These are phyloP conservation scores for Pundamilia nyererei DNA, from an alignment of 2,113 vertebrate species.

Conservation along the genomic window DNA sequence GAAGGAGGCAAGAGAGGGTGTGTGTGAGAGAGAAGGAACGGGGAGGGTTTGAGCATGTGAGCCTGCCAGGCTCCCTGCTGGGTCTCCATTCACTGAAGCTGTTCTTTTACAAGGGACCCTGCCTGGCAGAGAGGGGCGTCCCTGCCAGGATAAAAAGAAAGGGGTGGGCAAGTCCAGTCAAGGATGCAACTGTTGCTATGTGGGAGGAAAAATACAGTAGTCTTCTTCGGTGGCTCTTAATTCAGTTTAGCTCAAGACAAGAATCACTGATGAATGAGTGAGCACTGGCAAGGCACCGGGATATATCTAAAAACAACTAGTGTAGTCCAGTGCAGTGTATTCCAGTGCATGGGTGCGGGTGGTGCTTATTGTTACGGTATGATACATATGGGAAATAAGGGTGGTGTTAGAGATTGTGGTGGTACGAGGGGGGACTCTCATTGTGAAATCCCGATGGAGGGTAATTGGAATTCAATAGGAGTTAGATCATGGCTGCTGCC, in stretches of 20 bases:
- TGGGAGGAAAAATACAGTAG: constrained; percentile 4
- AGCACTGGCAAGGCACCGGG: not conserved
- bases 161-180: constrained; percentile 34
- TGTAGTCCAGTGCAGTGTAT: not conserved
- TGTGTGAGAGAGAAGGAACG: constrained; percentile 2
- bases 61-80: constrained; percentile 52
- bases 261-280: not conserved
- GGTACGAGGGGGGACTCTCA: constrained; percentile 32
- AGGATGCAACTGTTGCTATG: constrained; percentile 57
- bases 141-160: constrained; percentile 43
- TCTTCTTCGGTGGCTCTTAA: not conserved
- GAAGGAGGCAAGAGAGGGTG: not conserved
- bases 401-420: constrained; percentile 5
- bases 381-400: not conserved
- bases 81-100: constrained; percentile 62
- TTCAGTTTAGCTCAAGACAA: not conserved
- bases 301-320: not conserved
- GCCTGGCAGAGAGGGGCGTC: constrained; percentile 56
- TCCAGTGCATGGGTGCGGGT: not conserved
- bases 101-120: constrained; percentile 61
- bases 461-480: constrained; percentile 74
- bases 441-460: constrained; percentile 62
- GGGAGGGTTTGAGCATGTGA: constrained; percentile 2
- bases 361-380: constrained; percentile 20
- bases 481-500: constrained; percentile 71